Conservation (phyloP, 2,797 vertebrate species). For the Mycteria americana region DNA sequence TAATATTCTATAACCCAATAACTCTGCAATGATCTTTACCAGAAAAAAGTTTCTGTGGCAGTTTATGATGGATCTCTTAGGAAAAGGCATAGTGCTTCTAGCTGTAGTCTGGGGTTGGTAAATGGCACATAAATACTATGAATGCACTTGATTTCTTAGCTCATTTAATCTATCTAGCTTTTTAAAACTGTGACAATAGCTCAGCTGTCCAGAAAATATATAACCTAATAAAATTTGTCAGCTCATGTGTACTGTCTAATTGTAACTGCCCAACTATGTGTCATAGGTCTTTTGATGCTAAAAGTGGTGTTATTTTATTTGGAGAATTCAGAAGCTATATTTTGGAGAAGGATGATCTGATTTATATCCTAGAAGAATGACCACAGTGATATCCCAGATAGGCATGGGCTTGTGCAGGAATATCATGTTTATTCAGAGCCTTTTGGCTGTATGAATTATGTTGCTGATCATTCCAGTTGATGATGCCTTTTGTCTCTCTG, state of each 20-base stretch:
- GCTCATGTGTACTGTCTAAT: background rate
- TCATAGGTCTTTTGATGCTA: background rate
- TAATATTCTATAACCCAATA: conserved; percentile 3
- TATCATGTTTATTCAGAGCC: background rate
- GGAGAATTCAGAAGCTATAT: background rate
- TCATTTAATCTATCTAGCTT: background rate
- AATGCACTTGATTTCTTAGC: background rate
- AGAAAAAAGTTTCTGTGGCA: background rate
- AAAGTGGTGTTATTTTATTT: background rate
- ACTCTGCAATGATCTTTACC: background rate
- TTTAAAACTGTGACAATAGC: background rate
- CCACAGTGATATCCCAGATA: background rate
- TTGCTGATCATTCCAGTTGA: background rate
- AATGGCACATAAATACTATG: background rate
- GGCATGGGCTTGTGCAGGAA: background rate
- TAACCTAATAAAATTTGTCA: background rate
- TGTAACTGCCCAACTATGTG: background rate
- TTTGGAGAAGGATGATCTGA: background rate
- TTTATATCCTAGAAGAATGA: background rate
- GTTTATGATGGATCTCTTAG: background rate
- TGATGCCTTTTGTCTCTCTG: background rate
- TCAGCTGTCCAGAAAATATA: conserved; percentile 1
- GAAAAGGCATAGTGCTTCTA: background rate
- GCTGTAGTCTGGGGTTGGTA: background rate
- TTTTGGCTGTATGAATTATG: background rate